phyloP scores from a whole-genome alignment of 2,888 invertebrate species.

The Drosophila cracens region DNA sequence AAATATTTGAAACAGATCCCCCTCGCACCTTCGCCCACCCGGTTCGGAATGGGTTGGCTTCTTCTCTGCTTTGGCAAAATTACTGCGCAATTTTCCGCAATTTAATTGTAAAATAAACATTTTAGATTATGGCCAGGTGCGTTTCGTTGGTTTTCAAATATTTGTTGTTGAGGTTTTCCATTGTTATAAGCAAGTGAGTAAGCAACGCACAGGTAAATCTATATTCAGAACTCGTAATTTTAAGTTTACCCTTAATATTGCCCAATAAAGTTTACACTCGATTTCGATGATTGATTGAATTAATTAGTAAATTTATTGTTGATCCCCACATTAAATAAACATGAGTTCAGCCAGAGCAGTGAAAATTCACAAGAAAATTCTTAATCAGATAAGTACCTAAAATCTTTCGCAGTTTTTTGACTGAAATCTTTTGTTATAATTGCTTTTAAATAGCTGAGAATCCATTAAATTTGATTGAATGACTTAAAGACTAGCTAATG shows the following conservation, averaged over 20 bases:
- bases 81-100: conserved; percentile 54
- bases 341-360: not conserved
- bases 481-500: conserved; percentile 7
- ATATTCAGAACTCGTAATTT: not conserved
- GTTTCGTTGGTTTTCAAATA: conserved; percentile 21
- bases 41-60: not conserved
- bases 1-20: conserved; percentile 14
- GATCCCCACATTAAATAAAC: not conserved
- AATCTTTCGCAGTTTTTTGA: not conserved
- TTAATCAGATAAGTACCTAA: not conserved
- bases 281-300: not conserved
- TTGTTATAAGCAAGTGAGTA: not conserved
- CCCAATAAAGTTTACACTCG: not conserved
- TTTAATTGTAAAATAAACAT: conserved; percentile 71
- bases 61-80: conserved; percentile 5
- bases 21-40: not conserved
- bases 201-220: conserved; percentile 1
- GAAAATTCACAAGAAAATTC: not conserved
- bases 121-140: conserved; percentile 49
- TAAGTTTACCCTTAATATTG: conserved; percentile 5
- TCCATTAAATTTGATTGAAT: conserved; percentile 11
- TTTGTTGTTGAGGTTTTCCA: conserved; percentile 8
- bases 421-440: conserved; percentile 10
- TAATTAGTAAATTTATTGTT: not conserved
- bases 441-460: conserved; percentile 20